Conservation (phyloP, 2,797 vertebrate genomes). For the Gastrophryne carolinensis region DNA sequence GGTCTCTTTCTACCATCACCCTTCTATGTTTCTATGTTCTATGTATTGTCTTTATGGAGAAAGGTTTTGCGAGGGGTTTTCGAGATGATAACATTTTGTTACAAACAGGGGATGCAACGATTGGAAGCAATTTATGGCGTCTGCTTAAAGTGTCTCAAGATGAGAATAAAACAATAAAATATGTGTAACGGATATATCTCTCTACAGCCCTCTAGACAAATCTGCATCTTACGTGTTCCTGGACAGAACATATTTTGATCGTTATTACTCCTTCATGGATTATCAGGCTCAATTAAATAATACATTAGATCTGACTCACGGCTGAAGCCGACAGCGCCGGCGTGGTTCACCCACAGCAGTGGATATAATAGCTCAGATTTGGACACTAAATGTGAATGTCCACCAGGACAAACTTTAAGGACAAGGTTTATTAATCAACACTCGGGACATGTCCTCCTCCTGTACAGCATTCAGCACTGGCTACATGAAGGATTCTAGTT, state of each 20-base stretch:
- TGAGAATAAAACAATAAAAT: conserved; percentile 52
- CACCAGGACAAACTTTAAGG: conserved; percentile 9
- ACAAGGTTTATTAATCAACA: conserved; percentile 18
- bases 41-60: conserved; percentile 2
- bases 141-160: conserved; percentile 50
- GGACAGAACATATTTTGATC: conserved; percentile 38
- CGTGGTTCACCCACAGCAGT: conserved; percentile 18
- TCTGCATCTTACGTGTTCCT: conserved; percentile 36
- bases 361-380: not conserved
- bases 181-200: conserved; percentile 45
- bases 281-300: conserved; percentile 27
- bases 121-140: conserved; percentile 46
- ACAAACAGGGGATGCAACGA: conserved; percentile 20
- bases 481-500: not conserved
- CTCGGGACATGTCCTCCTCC: not conserved
- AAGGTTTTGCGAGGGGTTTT: conserved; percentile 14
- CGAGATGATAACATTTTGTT: conserved; percentile 18
- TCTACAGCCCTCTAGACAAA: conserved; percentile 41
- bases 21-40: not conserved
- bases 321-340: conserved; percentile 3
- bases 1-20: not conserved
- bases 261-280: conserved; percentile 45
- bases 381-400: not conserved
- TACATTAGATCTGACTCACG: conserved; percentile 26
- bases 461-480: not conserved